Evolutionary conservation across 2,888 invertebrate species (phyloP), one percentile per base, ranked within the genome.

Genomic region (Temnothorax ravouxi): DNA sequence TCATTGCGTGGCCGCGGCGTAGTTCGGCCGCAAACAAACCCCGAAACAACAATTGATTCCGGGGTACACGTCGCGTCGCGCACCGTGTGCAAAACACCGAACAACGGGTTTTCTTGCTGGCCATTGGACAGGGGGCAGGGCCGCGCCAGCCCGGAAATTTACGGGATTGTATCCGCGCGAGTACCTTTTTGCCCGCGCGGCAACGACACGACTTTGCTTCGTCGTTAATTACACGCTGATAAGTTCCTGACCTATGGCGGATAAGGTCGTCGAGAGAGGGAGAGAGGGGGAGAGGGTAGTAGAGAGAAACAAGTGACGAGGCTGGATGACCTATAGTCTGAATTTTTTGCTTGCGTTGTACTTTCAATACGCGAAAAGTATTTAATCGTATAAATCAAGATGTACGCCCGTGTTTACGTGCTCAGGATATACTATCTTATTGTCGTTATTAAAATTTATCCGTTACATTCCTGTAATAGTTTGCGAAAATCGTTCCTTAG

Each of bases 201-300:
- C 81, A 84, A 86, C 88, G 83, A 89, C 89, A 88, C 86, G 88
- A 89, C 87, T 88, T 90, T 87, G 83, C 85, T 84, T 86, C 88
- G 88, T 84, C 91, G 91, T 93, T 93, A 93, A 93, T 93, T 93
- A 93, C 90, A 82, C 87, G 81, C 89, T 89, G 91, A 91, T 91
- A 92, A 91, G 91, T 92, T 84, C 82, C 80, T 66, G 74, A 84
- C 84, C 84, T 47, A 41, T 21, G 84, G 72, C 74, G 79, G 50
- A 80, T 41, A 67, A 74, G 50, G 18, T 29, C 29, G 18, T 29
- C 29, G 25, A 50, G 13, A 47, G 34, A 44, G 29, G 29, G 41
- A n/a, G 3, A n/a, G 72, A 29, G n/a, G 2, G 41, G 29, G 3
- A 2, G n/a, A 2, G 15, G 9, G 15, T 50, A 5, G 13, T 1